Percentiles rank a stretch among this genome's conserved stretches.
These are phyloP conservation scores for Macrobrachium rosenbergii DNA, from an alignment of 1,140 invertebrate species.

Conservation along the genomic window DNA sequence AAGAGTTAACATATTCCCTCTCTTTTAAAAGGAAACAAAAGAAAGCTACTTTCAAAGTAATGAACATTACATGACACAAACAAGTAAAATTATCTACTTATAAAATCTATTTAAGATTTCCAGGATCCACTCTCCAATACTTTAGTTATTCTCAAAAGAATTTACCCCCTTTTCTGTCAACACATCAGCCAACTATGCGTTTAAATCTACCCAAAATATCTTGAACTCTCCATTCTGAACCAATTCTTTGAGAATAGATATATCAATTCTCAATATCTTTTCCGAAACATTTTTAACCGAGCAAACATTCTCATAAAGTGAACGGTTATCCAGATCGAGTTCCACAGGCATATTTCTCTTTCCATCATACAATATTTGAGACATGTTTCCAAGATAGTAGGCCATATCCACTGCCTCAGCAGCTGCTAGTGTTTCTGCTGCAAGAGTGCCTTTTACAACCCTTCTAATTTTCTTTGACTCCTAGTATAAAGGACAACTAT, in stretches of 20 bases:
- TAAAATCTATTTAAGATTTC: neutral
- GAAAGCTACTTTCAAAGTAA: neutral
- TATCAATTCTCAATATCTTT: constrained; percentile 2
- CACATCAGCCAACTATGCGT: constrained; percentile 24
- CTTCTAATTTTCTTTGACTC: neutral
- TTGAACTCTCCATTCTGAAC: constrained; percentile 23
- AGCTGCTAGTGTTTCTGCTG: no score
- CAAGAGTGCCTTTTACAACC: neutral
- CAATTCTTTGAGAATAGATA: constrained; percentile 26
- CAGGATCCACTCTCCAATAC: neutral
- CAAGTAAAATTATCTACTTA: neutral
- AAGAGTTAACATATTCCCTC: neutral
- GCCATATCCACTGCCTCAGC: no score
- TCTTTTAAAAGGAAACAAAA: neutral
- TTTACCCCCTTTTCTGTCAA: neutral
- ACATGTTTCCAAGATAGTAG: no score
- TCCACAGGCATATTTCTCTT: no score
- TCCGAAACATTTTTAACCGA: constrained; percentile 13
- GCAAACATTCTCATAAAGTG: neutral
- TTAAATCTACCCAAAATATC: neutral
- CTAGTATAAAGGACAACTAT: neutral
- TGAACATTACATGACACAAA: neutral
- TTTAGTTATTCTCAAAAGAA: neutral
- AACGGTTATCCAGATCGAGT: no score
- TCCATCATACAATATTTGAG: no score